phyloP scores from a whole-genome alignment of 2,797 vertebrate species.

The Hirundo rustica region DNA sequence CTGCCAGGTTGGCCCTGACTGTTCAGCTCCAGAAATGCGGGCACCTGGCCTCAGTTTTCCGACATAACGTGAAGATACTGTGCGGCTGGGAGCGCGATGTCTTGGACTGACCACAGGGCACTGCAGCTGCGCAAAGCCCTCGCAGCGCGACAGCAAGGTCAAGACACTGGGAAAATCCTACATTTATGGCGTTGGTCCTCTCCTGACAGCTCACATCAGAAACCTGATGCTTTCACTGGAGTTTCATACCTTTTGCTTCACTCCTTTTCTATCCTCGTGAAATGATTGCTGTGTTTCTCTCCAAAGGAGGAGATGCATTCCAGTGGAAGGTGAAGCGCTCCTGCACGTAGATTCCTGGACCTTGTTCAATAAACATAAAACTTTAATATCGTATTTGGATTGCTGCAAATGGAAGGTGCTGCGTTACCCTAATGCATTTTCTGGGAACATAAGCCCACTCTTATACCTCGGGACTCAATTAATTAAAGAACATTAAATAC shows the following conservation, averaged over 20 bases:
- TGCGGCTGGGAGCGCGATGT: background rate
- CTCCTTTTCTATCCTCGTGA: background rate
- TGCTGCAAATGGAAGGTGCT: slow-evolving; percentile 32
- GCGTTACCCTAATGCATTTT: slow-evolving; percentile 46
- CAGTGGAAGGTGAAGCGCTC: slow-evolving; percentile 20
- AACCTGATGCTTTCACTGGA: background rate
- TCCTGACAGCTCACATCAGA: background rate
- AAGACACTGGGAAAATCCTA: background rate
- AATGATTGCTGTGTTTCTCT: rapidly evolving
- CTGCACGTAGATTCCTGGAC: background rate
- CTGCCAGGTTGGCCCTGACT: background rate
- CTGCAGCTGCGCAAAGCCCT: background rate
- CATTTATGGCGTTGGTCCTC: background rate
- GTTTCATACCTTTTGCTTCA: background rate
- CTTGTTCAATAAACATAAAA: slow-evolving; percentile 52
- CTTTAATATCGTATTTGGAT: slow-evolving; percentile 40
- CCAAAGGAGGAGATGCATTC: background rate
- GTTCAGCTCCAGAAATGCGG: background rate
- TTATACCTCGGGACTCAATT: slow-evolving; percentile 32
- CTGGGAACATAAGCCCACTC: slow-evolving; percentile 42
- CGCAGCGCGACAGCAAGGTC: background rate
- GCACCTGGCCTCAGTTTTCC: background rate
- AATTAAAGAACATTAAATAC: slow-evolving; percentile 60
- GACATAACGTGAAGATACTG: rapidly evolving
- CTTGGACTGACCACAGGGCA: rapidly evolving